Base-by-base conservation (phyloP, 2,797 vertebrate species). In the Spondyliosoma cantharus region DNA sequence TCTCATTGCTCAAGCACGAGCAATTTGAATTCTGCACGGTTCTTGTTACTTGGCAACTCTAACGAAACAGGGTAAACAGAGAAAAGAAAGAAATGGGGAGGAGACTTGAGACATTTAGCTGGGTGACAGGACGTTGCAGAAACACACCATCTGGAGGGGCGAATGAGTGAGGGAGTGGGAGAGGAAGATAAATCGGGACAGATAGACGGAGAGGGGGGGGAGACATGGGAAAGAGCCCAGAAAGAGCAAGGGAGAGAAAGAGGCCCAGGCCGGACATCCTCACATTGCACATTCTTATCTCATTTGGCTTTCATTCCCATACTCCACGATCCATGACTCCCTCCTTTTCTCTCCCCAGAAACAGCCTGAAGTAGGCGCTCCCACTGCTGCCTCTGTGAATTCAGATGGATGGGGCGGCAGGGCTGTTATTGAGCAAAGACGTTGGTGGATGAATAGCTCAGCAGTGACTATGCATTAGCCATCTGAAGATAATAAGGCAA, bases 241-340 rank as follows among this genome's bases (percentile, higher is more conserved):
- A 71, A n/a, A 54, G 13, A 50, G 27, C 60, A 25, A 65, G 53
- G 50, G 16, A 61, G 29, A 66, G 54, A 63, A n/a, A 62, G 74
- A 64, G 88, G 76, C 81, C 81, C 71, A 63, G 42, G 61, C 82
- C 64, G 72, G 86, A 93, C 78, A 80, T 92, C 81, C 82, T 88
- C 77, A 61, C 84, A 90, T 86, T 29, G 1, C 63, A 74, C 69
- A 83, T 76, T 88, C 88, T 93, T 93, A 93, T 93, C 91, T 92
- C 52, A 78, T 79, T 88, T 92, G 87, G 82, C 78, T 71, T 52
- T 65, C 46, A 53, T 73, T 81, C 65, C 64, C 53, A 58, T 46
- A 76, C 58, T 80, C 66, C 62, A 54, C 46, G 46, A 86, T 89
- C 77, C 86, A 87, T 54, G 19, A 87, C 70, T 84, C 79, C 59